Evolutionary conservation across 2,888 invertebrate genomes (phyloP).

Genomic region (Harpalus rubripes): DNA sequence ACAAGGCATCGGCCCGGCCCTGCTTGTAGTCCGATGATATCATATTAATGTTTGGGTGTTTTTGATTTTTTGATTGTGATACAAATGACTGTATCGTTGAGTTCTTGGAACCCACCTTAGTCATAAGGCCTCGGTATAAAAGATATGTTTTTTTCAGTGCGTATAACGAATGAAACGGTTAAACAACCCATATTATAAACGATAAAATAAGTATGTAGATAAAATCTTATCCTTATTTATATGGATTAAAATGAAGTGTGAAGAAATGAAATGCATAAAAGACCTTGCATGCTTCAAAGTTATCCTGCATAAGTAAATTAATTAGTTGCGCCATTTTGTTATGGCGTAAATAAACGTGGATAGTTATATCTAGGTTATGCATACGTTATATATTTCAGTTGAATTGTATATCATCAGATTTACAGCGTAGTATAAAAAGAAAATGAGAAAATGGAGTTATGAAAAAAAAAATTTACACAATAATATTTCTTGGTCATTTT

Average conservation of each 20-base stretch:
- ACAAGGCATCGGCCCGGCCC: no score
- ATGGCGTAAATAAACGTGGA: background rate
- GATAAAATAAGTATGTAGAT: background rate
- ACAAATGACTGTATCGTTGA: no score
- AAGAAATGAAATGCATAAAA: background rate
- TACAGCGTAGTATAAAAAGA: background rate
- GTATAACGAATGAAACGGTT: background rate
- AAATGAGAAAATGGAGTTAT: slow-evolving; percentile 14
- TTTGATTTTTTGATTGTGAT: no score
- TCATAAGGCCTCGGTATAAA: no score
- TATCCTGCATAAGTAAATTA: slow-evolving; percentile 1
- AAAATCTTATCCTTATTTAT: background rate
- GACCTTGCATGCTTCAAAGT: background rate
- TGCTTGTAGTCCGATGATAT: no score
- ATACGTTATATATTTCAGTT: background rate
- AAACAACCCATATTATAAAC: background rate
- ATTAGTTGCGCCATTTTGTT: background rate
- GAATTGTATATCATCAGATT: background rate
- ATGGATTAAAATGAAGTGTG: background rate
- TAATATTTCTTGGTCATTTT: background rate
- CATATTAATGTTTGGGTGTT: no score
- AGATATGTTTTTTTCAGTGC: no score
- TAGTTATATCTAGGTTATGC: slow-evolving; percentile 16
- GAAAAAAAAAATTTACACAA: background rate
- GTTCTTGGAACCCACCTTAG: no score